phyloP scores from a whole-genome alignment of 2,113 vertebrate genomes.

The Acanthisitta chloris region DNA sequence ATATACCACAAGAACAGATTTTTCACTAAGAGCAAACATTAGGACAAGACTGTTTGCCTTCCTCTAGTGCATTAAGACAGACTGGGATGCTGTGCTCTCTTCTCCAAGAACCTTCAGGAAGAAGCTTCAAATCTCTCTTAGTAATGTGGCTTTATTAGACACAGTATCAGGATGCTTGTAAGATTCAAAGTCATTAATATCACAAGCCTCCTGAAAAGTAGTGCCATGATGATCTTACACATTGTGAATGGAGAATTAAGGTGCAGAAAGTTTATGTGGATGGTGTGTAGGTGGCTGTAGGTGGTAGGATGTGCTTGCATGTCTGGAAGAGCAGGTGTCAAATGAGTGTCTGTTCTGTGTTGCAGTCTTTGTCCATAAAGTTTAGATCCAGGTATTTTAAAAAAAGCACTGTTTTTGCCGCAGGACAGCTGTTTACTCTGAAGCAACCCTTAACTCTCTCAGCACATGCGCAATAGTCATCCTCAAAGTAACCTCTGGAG shows the following conservation, averaged over 20 bases:
- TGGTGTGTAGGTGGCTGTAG: background rate
- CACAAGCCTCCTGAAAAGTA: background rate
- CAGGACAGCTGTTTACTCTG: background rate
- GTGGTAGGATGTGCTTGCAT: background rate
- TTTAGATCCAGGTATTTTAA: background rate
- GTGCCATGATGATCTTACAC: background rate
- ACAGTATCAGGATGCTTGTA: background rate
- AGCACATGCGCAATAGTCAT: background rate
- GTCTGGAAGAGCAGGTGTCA: background rate
- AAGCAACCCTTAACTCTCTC: background rate
- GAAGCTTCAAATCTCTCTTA: background rate
- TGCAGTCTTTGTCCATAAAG: background rate
- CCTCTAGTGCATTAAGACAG: background rate
- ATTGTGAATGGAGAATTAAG: background rate
- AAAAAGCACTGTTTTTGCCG: background rate
- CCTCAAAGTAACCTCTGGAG: background rate
- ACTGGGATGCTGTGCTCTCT: background rate
- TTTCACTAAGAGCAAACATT: background rate
- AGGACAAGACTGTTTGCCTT: slow-evolving; percentile 37
- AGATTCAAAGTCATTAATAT: background rate
- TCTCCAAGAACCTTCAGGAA: background rate
- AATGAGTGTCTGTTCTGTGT: background rate
- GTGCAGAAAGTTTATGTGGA: background rate
- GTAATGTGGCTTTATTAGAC: background rate
- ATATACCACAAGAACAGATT: slow-evolving; percentile 33